A percentile compares a stretch with the other conserved stretches of the same genome.
Evolutionary conservation across 2,113 vertebrate genomes (phyloP).

Genomic region (Spea bombifrons): DNA sequence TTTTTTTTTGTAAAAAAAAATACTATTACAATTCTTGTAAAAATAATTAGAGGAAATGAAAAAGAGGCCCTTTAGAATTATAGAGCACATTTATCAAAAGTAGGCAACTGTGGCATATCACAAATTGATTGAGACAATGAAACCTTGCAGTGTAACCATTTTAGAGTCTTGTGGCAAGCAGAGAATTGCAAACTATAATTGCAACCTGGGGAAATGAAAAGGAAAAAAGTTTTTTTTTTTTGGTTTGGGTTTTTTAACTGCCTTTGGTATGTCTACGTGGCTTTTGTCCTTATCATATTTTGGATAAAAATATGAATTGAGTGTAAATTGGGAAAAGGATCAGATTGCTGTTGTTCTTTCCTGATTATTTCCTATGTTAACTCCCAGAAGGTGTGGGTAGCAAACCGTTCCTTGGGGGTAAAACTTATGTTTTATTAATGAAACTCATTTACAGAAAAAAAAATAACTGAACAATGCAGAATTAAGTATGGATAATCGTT

Average conservation of each 20-base stretch:
- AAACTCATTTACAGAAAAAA: no score
- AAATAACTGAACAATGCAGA: no score
- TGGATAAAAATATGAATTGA: no score
- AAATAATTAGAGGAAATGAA: constrained; percentile 23
- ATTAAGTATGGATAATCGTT: no score
- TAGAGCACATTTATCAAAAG: constrained; percentile 42
- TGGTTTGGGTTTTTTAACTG: background rate
- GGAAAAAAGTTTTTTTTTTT: background rate
- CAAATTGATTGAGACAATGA: constrained; percentile 36
- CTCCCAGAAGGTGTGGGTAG: no score
- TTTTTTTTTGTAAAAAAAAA: constrained; percentile 9
- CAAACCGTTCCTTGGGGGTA: no score
- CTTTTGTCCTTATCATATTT: background rate
- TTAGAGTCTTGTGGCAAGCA: constrained; percentile 17
- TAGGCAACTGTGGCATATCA: constrained; percentile 14
- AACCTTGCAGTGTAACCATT: constrained; percentile 22
- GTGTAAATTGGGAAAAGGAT: no score
- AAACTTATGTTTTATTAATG: no score
- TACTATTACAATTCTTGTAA: constrained; percentile 34
- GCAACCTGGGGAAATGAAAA: constrained; percentile 39
- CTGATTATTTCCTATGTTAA: no score
- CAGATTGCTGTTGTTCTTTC: no score
- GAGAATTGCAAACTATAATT: background rate
- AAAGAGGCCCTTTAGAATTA: constrained; percentile 3
- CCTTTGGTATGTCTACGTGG: background rate